A percentile compares a stretch with the other conserved stretches of the same genome.
These are phyloP conservation scores for Pyrgus malvae DNA, from an alignment of 2,888 invertebrate genomes.

Conservation along the genomic window DNA sequence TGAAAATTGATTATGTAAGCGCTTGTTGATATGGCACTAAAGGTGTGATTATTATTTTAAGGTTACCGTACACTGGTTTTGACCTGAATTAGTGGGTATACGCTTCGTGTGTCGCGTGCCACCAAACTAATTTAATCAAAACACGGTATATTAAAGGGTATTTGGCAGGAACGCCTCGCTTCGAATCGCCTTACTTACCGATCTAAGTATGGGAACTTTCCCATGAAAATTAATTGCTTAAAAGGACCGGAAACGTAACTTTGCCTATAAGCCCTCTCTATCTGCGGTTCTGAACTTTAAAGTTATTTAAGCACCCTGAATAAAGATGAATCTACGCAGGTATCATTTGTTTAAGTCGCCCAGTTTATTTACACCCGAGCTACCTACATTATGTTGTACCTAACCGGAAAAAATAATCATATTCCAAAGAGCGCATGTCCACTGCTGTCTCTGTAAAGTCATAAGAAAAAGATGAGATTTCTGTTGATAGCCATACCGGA, in stretches of 20 bases:
- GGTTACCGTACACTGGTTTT: slow-evolving; percentile 42
- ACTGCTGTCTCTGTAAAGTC: too few relatives aligned
- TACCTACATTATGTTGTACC: too few relatives aligned
- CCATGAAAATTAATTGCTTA: not conserved
- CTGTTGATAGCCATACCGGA: too few relatives aligned
- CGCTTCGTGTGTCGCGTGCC: slow-evolving; percentile 64
- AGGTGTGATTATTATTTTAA: slow-evolving; percentile 31
- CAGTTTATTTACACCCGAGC: too few relatives aligned
- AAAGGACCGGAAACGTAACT: too few relatives aligned
- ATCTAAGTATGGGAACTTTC: slow-evolving; percentile 38
- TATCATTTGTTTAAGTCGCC: too few relatives aligned
- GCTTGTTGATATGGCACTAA: slow-evolving; percentile 33
- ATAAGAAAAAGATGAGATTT: too few relatives aligned
- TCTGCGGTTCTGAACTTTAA: too few relatives aligned
- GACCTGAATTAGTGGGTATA: slow-evolving; percentile 58
- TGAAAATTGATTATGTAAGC: slow-evolving; percentile 31
- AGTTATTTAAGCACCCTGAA: not conserved
- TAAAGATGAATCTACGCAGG: too few relatives aligned
- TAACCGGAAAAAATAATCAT: too few relatives aligned
- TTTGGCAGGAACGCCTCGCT: slow-evolving; percentile 64
- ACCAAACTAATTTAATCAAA: slow-evolving; percentile 76
- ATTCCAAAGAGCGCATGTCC: too few relatives aligned
- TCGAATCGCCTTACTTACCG: slow-evolving; percentile 51
- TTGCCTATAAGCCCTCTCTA: too few relatives aligned
- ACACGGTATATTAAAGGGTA: slow-evolving; percentile 71